Evolutionary conservation across 2,888 invertebrate genomes (phyloP).

Genomic region (Dichetophora obliterata): DNA sequence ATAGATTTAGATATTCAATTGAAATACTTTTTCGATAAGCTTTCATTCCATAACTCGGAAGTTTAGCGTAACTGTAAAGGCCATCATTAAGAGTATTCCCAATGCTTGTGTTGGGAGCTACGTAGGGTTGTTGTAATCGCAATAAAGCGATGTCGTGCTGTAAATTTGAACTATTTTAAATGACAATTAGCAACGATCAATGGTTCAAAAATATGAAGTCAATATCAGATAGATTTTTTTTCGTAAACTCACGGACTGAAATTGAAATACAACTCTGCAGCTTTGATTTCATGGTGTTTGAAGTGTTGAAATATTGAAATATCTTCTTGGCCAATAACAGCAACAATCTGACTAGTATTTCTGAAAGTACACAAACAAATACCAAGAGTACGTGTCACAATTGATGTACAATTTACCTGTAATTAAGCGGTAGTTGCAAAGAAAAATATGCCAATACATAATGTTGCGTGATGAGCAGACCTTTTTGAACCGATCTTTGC

Average conservation of each 20-base stretch:
- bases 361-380: slow-evolving; percentile 49
- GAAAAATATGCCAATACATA: no score
- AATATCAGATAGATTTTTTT: not conserved
- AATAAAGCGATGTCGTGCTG: slow-evolving; percentile 66
- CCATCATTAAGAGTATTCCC: not conserved
- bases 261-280: slow-evolving; percentile 56
- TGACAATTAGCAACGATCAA: slow-evolving; percentile 19
- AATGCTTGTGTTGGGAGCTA: slow-evolving; percentile 23
- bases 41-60: slow-evolving; percentile 58
- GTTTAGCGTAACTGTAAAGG: slow-evolving; percentile 50
- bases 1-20: not conserved
- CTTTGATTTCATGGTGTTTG: slow-evolving; percentile 53
- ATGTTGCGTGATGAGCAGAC: no score
- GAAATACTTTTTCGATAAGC: slow-evolving; percentile 56
- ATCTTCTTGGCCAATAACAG: slow-evolving; percentile 60
- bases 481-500: no score
- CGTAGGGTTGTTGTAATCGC: slow-evolving; percentile 50
- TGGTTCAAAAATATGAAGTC: not conserved
- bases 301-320: slow-evolving; percentile 52
- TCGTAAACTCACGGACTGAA: slow-evolving; percentile 62
- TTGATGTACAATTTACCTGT: no score
- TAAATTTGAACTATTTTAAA: slow-evolving; percentile 55
- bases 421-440: no score
- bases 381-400: not conserved
- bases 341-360: slow-evolving; percentile 53